phyloP scores from a whole-genome alignment of 2,113 vertebrate genomes.

The Ciconia stormi region DNA sequence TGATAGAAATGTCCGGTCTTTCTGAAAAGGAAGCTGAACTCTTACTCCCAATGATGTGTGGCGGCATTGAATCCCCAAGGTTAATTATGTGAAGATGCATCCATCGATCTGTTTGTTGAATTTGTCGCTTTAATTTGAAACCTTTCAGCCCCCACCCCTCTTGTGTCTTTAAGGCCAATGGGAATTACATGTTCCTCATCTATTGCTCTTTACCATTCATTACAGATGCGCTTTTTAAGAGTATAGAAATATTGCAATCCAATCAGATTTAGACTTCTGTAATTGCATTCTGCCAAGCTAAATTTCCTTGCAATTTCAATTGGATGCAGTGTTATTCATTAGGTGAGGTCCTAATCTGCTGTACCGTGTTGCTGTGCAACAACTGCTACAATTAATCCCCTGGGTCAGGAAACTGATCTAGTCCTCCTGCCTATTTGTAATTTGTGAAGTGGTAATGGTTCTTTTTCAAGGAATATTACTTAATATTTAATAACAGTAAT shows the following conservation, averaged over 20 bases:
- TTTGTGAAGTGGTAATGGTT: neutral
- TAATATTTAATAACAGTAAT: constrained; percentile 48
- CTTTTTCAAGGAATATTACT: constrained; percentile 35
- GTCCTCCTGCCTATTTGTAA: neutral
- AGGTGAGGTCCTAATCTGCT: constrained; percentile 4
- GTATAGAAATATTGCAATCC: neutral
- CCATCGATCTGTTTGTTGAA: neutral
- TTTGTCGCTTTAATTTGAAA: neutral
- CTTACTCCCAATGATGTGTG: neutral
- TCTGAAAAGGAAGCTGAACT: neutral
- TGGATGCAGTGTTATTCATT: constrained; percentile 1
- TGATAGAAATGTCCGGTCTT: neutral
- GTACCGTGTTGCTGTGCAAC: constrained; percentile 36
- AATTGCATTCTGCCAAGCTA: neutral
- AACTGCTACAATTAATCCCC: constrained; percentile 46
- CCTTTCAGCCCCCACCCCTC: neutral
- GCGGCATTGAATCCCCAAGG: neutral
- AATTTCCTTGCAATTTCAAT: constrained; percentile 29
- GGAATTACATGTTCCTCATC: accelerated
- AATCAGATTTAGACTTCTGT: neutral
- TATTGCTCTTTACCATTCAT: neutral
- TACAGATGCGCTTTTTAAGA: neutral
- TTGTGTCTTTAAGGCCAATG: neutral
- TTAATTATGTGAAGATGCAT: neutral
- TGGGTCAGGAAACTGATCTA: neutral